Base-by-base conservation (phyloP, 2,888 invertebrate genomes). In the Lathronympha strigana region DNA sequence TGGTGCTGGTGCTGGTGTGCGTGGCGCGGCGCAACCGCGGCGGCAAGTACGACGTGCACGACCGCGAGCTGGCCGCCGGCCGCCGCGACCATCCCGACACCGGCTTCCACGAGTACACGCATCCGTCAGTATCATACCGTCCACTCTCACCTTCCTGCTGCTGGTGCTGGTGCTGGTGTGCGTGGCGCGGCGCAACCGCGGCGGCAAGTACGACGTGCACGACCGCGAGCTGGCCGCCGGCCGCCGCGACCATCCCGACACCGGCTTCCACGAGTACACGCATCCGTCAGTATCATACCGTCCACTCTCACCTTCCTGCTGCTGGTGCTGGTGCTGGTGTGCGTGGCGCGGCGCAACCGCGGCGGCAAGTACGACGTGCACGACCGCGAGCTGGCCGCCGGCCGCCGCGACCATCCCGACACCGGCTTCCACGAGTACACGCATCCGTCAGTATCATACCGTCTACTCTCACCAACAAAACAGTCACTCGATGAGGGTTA, bases 321-420 rank as follows among this genome's bases (percentile, higher is more conserved):
- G 17, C 36, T 23, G 17, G 33, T 38, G 4, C 38, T 49, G n/a
- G 21, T n/a, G 38, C 4, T 99, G 74, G 97, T 99, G 72, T 99
- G 99, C 89, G 96, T 98, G 71, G 95, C 98, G 79, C 97, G 98
- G 75, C 94, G 99, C 76, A 99, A 99, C 93, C 95, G 99, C 64
- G 99, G 99, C 76, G 99, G 99, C 72, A 99, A 99, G 92, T 99
- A 99, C 90, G 97, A 97, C 84, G 99, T 99, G 61, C 98, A 99
- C 87, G 99, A 99, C 93, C 95, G 98, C 76, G 99, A 99, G 93
- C 95, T 98, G 78, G 97, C 98, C 69, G 97, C 98, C 86, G 99
- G 99, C 67, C 94, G 98, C 71, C 95, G 97, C 60, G 98, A 98
- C 90, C 96, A 96, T 87, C 95, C 96, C 40, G 97, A 97, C 74